phyloP scores from a whole-genome alignment of 2,888 invertebrate species.

The Drosophila siamana region DNA sequence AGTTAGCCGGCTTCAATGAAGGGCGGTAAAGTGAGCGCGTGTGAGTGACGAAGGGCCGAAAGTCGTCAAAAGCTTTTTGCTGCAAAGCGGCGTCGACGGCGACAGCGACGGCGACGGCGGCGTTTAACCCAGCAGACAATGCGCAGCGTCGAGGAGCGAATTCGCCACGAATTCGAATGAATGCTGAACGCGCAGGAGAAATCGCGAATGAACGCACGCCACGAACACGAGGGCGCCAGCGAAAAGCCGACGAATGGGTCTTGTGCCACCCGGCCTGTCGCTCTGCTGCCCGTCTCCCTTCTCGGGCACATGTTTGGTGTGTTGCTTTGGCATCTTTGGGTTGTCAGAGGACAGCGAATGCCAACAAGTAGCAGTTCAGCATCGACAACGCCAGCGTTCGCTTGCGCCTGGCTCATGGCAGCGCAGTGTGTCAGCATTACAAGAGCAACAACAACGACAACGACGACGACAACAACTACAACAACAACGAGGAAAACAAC shows the following conservation, averaged over 20 bases:
- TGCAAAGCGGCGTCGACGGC: conserved; percentile 38
- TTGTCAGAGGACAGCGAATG: conserved; percentile 63
- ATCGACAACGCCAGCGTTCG: conserved; percentile 76
- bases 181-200: conserved; percentile 14
- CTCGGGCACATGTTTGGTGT: neutral
- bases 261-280: neutral
- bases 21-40: neutral
- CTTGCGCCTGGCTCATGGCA: conserved; percentile 55
- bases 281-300: neutral
- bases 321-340: conserved; percentile 59
- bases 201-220: conserved; percentile 37
- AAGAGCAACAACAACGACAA: conserved; percentile 5
- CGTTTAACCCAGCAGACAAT: conserved; percentile 49
- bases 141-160: conserved; percentile 52
- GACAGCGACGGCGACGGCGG: no score
- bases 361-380: conserved; percentile 79
- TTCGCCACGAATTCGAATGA: conserved; percentile 47
- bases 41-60: neutral
- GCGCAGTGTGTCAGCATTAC: conserved; percentile 42
- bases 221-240: neutral
- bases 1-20: conserved; percentile 21
- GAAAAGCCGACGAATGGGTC: conserved; percentile 34
- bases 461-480: neutral
- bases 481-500: neutral
- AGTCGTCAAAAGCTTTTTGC: conserved; percentile 43